A percentile compares a stretch with the other conserved stretches of the same genome.
These are phyloP conservation scores for Heliconius aoede DNA, from an alignment of 2,888 invertebrate genomes.

Conservation along the genomic window DNA sequence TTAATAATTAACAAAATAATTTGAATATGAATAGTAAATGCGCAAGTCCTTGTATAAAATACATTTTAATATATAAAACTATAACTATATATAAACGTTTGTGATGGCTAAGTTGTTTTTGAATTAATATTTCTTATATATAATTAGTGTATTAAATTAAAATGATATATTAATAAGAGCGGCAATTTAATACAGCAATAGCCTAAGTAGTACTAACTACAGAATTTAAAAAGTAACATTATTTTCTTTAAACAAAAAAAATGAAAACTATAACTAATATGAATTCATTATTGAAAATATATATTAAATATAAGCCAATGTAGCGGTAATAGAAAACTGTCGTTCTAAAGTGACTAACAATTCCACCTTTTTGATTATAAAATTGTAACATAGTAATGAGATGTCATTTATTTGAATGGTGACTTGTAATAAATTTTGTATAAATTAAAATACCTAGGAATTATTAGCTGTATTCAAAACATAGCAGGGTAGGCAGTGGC, in stretches of 20 bases:
- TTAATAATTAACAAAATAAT: background rate
- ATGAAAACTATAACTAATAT: too few species aligned
- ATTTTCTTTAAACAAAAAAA: too few species aligned
- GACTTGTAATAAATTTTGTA: background rate
- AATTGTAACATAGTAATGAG: background rate
- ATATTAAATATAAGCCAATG: background rate
- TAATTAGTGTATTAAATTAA: background rate
- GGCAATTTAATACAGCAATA: background rate
- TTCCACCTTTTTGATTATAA: background rate
- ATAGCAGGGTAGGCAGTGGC: too few species aligned
- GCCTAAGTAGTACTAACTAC: background rate
- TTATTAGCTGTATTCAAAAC: too few species aligned
- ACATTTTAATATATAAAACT: slow-evolving; percentile 16
- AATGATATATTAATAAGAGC: background rate
- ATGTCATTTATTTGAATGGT: background rate
- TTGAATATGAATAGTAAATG: slow-evolving; percentile 19
- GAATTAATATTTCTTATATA: background rate
- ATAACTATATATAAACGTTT: slow-evolving; percentile 7
- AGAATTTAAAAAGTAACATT: background rate
- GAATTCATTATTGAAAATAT: too few species aligned
- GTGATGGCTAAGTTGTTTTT: slow-evolving; percentile 8
- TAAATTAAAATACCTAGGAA: too few species aligned
- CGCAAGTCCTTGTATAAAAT: slow-evolving; percentile 7
- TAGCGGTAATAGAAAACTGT: background rate
- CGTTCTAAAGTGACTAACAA: background rate